Percentiles rank a stretch among this genome's conserved stretches.
Evolutionary conservation across 2,797 vertebrate genomes (phyloP).

Genomic region (Chaenodraco wilsoni): DNA sequence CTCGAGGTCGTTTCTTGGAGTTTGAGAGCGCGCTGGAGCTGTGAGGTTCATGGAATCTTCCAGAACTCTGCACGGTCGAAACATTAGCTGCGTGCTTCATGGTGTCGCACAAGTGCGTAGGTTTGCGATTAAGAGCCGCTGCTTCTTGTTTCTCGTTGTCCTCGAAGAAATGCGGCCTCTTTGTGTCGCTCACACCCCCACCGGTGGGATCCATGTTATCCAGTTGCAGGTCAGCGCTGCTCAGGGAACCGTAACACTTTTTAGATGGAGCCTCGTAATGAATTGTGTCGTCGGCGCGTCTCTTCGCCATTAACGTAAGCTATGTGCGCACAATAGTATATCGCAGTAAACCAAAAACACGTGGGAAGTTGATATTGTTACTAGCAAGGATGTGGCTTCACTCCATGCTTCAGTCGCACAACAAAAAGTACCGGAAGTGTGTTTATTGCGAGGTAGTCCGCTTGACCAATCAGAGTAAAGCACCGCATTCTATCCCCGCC

Average conservation of each 20-base stretch:
- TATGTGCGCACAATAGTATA: too few relatives aligned
- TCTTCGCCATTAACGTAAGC: conserved; percentile 75
- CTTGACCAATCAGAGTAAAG: conserved; percentile 56
- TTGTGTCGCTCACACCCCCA: conserved; percentile 60
- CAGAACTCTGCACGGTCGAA: conserved; percentile 35
- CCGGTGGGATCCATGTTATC: conserved; percentile 31
- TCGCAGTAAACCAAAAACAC: background rate
- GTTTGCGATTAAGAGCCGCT: background rate
- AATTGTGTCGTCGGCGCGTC: conserved; percentile 67
- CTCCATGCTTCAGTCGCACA: background rate
- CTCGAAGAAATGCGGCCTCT: conserved; percentile 66
- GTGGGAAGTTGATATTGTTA: fast-evolving
- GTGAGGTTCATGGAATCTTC: conserved; percentile 49
- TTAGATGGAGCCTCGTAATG: conserved; percentile 62
- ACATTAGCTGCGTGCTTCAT: conserved; percentile 17
- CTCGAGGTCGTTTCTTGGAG: conserved; percentile 61
- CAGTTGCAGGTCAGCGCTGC: conserved; percentile 43
- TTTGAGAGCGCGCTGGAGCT: background rate
- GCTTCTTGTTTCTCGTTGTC: conserved; percentile 4
- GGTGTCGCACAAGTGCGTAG: background rate
- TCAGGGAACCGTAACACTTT: conserved; percentile 33
- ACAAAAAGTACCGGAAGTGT: conserved; percentile 37
- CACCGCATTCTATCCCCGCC: conserved; percentile 21
- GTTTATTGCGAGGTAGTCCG: fast-evolving
- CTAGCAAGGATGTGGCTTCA: background rate